Evolutionary conservation across 2,113 vertebrate genomes (phyloP).

Genomic region (Helogale parvula): DNA sequence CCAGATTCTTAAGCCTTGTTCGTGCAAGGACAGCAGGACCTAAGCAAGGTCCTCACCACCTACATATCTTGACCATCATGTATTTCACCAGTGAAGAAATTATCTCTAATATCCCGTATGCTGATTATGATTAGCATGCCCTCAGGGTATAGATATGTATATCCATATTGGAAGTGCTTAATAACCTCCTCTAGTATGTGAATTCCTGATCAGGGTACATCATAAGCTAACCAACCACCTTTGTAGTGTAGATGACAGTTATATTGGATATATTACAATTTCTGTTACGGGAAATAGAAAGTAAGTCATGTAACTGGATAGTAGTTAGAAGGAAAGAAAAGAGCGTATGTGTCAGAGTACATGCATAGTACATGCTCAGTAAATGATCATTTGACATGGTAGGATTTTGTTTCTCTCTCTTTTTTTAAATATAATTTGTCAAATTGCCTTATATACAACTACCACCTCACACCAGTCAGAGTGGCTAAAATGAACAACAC

Average conservation of each 20-base stretch:
- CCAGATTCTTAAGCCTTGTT: not conserved
- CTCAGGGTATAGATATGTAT: not conserved
- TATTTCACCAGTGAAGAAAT: slow-evolving; percentile 32
- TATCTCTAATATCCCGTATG: not conserved
- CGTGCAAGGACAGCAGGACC: not conserved
- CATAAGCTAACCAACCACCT: not conserved
- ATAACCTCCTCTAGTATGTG: not conserved
- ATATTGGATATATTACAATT: not conserved
- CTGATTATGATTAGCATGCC: not conserved
- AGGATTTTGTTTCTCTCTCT: not conserved
- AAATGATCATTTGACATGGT: not conserved
- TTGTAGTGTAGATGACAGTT: not conserved
- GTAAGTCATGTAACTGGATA: not conserved
- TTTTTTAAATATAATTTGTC: too few relatives aligned
- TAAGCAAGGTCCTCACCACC: not conserved
- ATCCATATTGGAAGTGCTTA: not conserved
- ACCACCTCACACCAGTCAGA: too few relatives aligned
- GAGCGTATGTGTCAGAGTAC: not conserved
- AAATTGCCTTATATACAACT: too few relatives aligned
- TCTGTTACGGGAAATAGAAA: slow-evolving; percentile 10
- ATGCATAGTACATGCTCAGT: not conserved
- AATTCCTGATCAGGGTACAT: slow-evolving; percentile 7
- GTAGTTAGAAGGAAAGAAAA: not conserved
- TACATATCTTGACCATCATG: not conserved
- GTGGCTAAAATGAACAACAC: too few relatives aligned